Base-by-base conservation (phyloP, 1,140 invertebrate species). In the Drosophila auraria region DNA sequence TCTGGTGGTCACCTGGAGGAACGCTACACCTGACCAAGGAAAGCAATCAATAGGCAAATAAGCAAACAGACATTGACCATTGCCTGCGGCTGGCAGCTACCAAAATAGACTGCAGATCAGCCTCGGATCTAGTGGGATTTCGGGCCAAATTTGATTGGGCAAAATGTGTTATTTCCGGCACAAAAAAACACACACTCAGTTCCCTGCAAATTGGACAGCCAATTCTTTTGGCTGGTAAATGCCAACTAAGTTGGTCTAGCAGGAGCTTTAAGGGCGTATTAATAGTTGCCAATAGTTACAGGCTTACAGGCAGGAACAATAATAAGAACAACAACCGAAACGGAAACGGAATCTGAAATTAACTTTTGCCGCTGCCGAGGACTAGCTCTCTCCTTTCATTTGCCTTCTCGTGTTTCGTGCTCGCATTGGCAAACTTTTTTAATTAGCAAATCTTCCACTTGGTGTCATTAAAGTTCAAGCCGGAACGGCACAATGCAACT, bases 361-460 rank as follows among this genome's bases (percentile, higher is more conserved):
- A 73, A 61, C 56, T 73, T 73, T 73, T 51, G n/a, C 30, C 45
- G 8, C 27, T 8, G 11, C 54, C 15, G 7, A 40, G 27, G 44
- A 30, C 40, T 36, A 9, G 49, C 20, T 56, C 20, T 56, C 54
- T 4, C 17, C 58, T 33, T 65, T 68, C 36, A 30, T 68, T 53
- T 42, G 50, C 49, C 53, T 33, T 44, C 53, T 69, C 30, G 17
- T 58, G 50, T 69, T 62, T 61, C 51, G 30, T 61, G 30, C 50
- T 38, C 40, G 23, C 38, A 51, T 62, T 54, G 68, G 65, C 42
- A 81, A 89, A 89, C 86, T 90, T 90, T 90, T 90, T 90, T 90
- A 90, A 90, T 90, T 90, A 90, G 65, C 86, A 80, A 76, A 74
- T 81, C 73, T 86, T 78, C 58, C 74, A 57, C 59, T 77, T 51